phyloP scores from a whole-genome alignment of 2,797 vertebrate species.

The Cynopterus sphinx region DNA sequence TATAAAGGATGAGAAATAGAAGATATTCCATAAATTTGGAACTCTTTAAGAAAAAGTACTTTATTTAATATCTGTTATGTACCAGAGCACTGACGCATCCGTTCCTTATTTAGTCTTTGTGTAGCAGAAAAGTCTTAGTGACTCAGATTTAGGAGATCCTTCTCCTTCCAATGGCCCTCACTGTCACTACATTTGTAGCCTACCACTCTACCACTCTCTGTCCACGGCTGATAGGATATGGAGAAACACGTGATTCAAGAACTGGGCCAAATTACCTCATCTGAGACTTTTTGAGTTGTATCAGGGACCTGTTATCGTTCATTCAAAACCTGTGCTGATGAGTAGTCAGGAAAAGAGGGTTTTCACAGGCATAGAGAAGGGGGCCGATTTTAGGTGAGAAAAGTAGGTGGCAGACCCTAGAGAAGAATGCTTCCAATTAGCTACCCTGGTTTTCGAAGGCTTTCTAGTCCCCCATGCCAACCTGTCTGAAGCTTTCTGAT shows the following conservation, averaged over 20 bases:
- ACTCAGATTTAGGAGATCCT: background rate
- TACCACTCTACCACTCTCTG: background rate
- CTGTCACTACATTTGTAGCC: background rate
- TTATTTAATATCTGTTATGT: background rate
- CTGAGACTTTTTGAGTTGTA: background rate
- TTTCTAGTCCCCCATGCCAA: background rate
- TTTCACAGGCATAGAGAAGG: background rate
- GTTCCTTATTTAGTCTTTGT: background rate
- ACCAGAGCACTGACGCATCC: background rate
- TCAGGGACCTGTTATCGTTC: background rate
- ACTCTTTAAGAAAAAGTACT: background rate
- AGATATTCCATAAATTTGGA: background rate
- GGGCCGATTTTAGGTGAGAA: background rate
- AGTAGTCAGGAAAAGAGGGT: background rate
- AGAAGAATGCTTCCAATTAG: background rate
- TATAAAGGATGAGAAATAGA: background rate
- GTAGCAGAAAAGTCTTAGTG: background rate
- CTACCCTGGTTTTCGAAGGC: background rate
- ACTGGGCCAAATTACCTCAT: background rate
- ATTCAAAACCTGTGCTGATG: background rate
- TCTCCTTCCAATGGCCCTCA: background rate
- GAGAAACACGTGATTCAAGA: background rate
- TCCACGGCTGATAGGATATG: background rate
- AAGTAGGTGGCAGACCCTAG: background rate
- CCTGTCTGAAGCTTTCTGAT: background rate